phyloP scores from a whole-genome alignment of 2,888 invertebrate genomes.

The Neoascia interrupta region DNA sequence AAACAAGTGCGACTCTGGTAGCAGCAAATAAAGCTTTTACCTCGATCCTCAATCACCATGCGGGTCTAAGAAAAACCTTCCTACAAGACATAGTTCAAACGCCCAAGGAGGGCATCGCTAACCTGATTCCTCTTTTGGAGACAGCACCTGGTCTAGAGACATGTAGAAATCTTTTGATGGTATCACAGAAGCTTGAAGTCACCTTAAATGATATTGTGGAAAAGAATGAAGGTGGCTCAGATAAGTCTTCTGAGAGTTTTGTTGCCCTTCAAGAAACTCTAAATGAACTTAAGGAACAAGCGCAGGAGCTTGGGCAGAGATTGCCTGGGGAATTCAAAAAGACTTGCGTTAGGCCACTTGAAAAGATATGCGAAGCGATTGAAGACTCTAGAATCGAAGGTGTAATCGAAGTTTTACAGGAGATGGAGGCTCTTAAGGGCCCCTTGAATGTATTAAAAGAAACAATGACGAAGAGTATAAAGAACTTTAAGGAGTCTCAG shows the following conservation, averaged over 20 bases:
- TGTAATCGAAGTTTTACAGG: constrained; percentile 70
- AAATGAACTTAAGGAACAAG: constrained; percentile 20
- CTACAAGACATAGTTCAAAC: constrained; percentile 71
- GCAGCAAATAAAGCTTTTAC: constrained; percentile 68
- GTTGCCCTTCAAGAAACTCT: constrained; percentile 18
- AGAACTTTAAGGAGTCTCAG: constrained; percentile 33
- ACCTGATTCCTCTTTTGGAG: constrained; percentile 63
- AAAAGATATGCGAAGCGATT: constrained; percentile 27
- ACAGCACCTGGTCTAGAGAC: constrained; percentile 31
- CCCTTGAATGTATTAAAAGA: constrained; percentile 51
- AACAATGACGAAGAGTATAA: constrained; percentile 38
- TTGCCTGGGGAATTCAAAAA: constrained; percentile 45
- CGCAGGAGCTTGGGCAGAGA: constrained; percentile 35
- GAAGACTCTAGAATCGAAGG: constrained; percentile 26
- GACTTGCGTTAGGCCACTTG: constrained; percentile 39
- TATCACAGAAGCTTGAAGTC: constrained; percentile 27
- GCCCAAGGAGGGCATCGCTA: constrained; percentile 62
- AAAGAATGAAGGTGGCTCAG: constrained; percentile 39
- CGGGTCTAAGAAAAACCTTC: constrained; percentile 70
- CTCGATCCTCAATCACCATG: constrained; percentile 70
- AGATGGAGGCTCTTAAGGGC: constrained; percentile 70
- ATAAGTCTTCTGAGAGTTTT: constrained; percentile 36
- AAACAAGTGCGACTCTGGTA: constrained; percentile 38
- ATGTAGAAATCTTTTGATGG: constrained; percentile 45
- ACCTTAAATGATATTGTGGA: constrained; percentile 47